Percentiles rank a stretch among this genome's conserved stretches.
Evolutionary conservation across 1,140 invertebrate species (phyloP).

Genomic region (Chrysoperla carnea): DNA sequence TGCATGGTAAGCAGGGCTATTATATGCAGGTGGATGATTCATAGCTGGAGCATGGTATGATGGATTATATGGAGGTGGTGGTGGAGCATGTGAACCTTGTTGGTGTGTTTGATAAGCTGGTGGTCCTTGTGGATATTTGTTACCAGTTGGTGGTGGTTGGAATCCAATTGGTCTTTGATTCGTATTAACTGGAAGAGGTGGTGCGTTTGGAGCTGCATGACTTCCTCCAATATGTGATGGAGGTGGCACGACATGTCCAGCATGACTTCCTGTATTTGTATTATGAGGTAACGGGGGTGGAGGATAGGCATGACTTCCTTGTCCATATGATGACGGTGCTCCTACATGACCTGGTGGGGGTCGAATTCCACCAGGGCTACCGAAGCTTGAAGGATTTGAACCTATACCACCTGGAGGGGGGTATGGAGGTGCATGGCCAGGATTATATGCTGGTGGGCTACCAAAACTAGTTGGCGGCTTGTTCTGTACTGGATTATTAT

Average conservation of each 20-base stretch:
- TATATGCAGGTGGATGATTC: too few relatives aligned
- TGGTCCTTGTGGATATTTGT: background rate
- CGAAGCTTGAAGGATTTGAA: background rate
- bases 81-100: too few relatives aligned
- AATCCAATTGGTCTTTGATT: background rate
- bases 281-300: background rate
- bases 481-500: too few relatives aligned
- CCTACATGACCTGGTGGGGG: too few relatives aligned
- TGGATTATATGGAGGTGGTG: too few relatives aligned
- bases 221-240: background rate
- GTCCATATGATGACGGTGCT: background rate
- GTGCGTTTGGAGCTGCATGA: background rate
- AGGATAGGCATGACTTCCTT: background rate
- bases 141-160: background rate
- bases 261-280: background rate
- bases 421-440: background rate
- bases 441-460: background rate
- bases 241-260: background rate
- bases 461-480: too few relatives aligned
- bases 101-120: too few relatives aligned
- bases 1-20: too few relatives aligned
- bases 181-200: background rate
- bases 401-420: background rate
- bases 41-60: too few relatives aligned
- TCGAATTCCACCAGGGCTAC: background rate